Conservation (phyloP, 1,140 invertebrate species). For the Hypothenemus hampei region DNA sequence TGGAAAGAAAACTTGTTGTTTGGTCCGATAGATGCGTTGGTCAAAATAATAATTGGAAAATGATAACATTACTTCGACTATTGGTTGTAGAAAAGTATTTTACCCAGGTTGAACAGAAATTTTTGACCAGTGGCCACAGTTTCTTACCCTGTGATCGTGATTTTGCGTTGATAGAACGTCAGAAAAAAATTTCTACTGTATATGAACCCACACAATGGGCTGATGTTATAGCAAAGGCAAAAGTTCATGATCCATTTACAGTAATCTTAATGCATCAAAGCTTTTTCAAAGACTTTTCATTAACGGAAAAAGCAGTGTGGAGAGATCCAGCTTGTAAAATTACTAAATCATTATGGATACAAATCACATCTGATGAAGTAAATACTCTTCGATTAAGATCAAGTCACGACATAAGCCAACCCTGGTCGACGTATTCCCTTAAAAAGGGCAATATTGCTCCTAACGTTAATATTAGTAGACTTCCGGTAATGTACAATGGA, state of each 20-base stretch:
- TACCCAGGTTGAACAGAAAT: constrained; percentile 6
- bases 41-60: constrained; percentile 9
- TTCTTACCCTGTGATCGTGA: constrained; percentile 12
- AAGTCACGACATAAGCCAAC: neutral
- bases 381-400: neutral
- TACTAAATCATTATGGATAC: constrained; percentile 6
- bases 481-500: neutral
- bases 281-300: neutral
- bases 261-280: neutral
- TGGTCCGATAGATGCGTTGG: constrained; percentile 3
- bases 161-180: constrained; percentile 3
- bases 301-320: neutral
- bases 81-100: constrained; percentile 1
- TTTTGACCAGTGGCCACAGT: constrained; percentile 12
- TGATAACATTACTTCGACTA: neutral
- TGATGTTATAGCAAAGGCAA: constrained; percentile 3
- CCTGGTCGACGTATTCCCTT: constrained; percentile 1
- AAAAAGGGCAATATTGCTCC: neutral
- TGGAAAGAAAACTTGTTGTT: constrained; percentile 15
- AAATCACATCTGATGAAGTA: neutral
- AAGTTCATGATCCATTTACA: neutral
- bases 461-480: neutral
- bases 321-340: constrained; percentile 1
- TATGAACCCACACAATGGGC: neutral
- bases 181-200: constrained; percentile 2